Base-by-base conservation (phyloP, 1,140 invertebrate species). In the Delia radicum region DNA sequence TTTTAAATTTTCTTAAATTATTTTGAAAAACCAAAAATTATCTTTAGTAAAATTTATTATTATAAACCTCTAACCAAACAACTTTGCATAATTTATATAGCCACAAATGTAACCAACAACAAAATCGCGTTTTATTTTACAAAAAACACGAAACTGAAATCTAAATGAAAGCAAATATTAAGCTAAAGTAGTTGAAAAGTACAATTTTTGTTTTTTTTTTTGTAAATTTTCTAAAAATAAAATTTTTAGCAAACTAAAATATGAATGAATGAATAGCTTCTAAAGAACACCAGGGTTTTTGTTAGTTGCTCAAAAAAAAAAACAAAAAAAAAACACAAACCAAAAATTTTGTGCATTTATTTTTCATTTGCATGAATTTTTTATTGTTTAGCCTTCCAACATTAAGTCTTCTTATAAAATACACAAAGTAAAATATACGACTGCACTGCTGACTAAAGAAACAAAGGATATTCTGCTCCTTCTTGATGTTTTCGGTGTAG, bases 281-380 rank as follows among this genome's bases (percentile, higher is more conserved):
- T 65, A 13, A 29, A 65, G 62, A 29, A 26, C 2, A 28, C n/a
- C 21, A 21, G 18, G n/a, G n/a, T 21, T 55, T 1, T 28, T 18
- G 28, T 67, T 29, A n/a, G 26, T 31, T 31, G 26, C 28, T 1
- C 10, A 55, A 21, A 55, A 21, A 55, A 55, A 4, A 15, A 55
- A 18, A 18, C 7, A 1, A 55, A 15, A 10, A 55, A 29, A 65
- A 10, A 65, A 65, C 24, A 28, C 26, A 29, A 65, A 65, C 26
- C 26, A 28, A 65, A 15, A 65, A 29, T 28, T 74, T 62, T 83
- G 81, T 83, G 81, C 81, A 83, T 83, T 83, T 83, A 83, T 83
- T 83, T 83, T 83, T 83, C 81, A 83, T 83, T 83, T 83, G 79
- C 81, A 83, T 83, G 81, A 83, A 83, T 83, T 83, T 83, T 83